Conservation (phyloP, 2,113 vertebrate genomes). For the Gymnobelideus leadbeateri region DNA sequence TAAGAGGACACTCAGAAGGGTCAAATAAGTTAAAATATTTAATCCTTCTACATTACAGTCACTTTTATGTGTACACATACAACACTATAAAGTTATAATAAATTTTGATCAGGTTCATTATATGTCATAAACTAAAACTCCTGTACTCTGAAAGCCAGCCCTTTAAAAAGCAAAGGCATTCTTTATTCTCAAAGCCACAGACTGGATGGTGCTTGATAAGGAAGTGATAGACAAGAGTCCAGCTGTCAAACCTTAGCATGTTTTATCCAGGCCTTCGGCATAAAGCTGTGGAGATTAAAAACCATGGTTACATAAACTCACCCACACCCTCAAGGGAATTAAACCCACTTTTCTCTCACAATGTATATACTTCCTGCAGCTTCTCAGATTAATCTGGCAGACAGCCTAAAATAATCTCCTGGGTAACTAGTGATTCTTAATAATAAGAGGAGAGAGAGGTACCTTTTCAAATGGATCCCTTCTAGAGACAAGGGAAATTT, state of each 20-base stretch:
- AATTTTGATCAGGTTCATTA: constrained; percentile 59
- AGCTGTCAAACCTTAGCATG: constrained; percentile 71
- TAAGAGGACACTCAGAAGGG: constrained; percentile 39
- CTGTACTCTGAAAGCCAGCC: background rate
- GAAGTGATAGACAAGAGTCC: constrained; percentile 73
- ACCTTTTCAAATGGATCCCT: constrained; percentile 16
- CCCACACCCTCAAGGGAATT: constrained; percentile 46
- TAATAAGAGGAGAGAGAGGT: background rate
- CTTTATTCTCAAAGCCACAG: constrained; percentile 61
- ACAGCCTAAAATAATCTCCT: constrained; percentile 9
- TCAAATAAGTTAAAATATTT: constrained; percentile 34
- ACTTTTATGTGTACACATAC: background rate
- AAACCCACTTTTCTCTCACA: constrained; percentile 27
- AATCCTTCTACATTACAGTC: background rate
- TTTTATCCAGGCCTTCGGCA: constrained; percentile 64
- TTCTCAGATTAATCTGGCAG: constrained; percentile 30
- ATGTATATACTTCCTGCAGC: background rate
- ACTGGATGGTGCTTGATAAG: constrained; percentile 54
- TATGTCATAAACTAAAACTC: constrained; percentile 58
- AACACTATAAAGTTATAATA: constrained; percentile 39
- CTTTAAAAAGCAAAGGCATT: background rate
- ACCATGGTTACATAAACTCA: constrained; percentile 62
- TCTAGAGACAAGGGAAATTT: constrained; percentile 13
- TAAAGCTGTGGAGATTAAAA: constrained; percentile 72
- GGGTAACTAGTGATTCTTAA: constrained; percentile 21